These are phyloP conservation scores for Drosophila rellima DNA, from an alignment of 2,888 invertebrate genomes.

Conservation along the genomic window DNA sequence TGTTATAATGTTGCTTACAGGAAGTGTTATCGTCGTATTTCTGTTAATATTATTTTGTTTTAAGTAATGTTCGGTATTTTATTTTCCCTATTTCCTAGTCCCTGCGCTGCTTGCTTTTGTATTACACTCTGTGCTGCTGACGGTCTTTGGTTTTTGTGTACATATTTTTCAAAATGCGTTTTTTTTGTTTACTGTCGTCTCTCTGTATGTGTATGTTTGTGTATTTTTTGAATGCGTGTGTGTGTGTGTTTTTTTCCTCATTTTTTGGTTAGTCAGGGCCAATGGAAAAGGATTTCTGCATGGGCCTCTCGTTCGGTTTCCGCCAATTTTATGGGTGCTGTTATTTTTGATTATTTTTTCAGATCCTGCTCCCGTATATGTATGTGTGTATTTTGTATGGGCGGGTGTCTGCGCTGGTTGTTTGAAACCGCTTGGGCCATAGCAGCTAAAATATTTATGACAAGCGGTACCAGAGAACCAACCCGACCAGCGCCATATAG, in stretches of 20 bases:
- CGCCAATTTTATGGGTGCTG: conserved; percentile 73
- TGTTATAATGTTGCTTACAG: conserved; percentile 12
- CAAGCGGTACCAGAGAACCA: conserved; percentile 57
- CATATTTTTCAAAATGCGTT: conserved; percentile 77
- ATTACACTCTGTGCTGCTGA: background rate
- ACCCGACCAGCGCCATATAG: conserved; percentile 16
- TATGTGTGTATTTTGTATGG: conserved; percentile 7
- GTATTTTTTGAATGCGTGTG: conserved; percentile 1
- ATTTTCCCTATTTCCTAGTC: conserved; percentile 7
- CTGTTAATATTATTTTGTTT: conserved; percentile 20
- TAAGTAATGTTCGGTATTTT: conserved; percentile 21
- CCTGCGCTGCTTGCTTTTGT: conserved; percentile 12
- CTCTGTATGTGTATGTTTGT: conserved; percentile 4
- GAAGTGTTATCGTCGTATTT: conserved; percentile 20
- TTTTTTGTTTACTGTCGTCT: conserved; percentile 67
- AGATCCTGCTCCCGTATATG: conserved; percentile 24
- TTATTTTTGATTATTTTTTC: conserved; percentile 63
- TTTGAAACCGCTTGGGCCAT: conserved; percentile 38
- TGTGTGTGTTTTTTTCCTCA: conserved; percentile 34
- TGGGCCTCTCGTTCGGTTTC: conserved; percentile 57
- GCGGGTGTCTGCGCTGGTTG: conserved; percentile 21
- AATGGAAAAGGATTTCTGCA: conserved; percentile 75
- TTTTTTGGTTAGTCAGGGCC: conserved; percentile 50
- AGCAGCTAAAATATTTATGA: conserved; percentile 77
- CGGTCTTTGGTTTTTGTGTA: conserved; percentile 53